Evolutionary conservation across 1,140 invertebrate species (phyloP).

Genomic region (Drosophila dunni): DNA sequence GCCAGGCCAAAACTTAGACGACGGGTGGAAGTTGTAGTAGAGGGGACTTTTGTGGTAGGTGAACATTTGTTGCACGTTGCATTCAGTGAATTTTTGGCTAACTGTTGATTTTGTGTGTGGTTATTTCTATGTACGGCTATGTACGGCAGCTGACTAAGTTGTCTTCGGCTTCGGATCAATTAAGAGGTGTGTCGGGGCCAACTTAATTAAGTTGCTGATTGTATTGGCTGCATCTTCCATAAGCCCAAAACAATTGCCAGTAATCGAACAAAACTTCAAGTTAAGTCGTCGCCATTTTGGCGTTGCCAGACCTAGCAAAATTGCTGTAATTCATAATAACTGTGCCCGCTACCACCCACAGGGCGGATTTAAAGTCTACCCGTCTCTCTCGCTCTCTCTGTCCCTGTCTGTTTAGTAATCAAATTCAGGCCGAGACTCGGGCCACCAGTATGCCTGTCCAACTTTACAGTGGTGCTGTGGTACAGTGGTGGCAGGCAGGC

Average conservation of each 20-base stretch:
- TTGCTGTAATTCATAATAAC: slow-evolving; percentile 81
- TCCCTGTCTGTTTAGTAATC: slow-evolving; percentile 38
- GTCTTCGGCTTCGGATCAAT: slow-evolving; percentile 49
- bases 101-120: slow-evolving; percentile 67
- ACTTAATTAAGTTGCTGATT: slow-evolving; percentile 65
- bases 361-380: slow-evolving; percentile 61
- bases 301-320: slow-evolving; percentile 48
- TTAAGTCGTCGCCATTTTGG: slow-evolving; percentile 52
- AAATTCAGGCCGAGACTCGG: slow-evolving; percentile 34
- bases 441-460: slow-evolving; percentile 51
- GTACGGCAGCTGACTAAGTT: slow-evolving; percentile 16
- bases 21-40: not conserved
- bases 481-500: slow-evolving; percentile 4
- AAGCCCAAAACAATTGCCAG: slow-evolving; percentile 52
- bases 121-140: slow-evolving; percentile 48
- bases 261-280: slow-evolving; percentile 45
- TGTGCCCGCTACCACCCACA: slow-evolving; percentile 77
- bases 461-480: slow-evolving; percentile 6
- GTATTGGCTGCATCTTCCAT: slow-evolving; percentile 56
- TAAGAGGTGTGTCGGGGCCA: slow-evolving; percentile 71
- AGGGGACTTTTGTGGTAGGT: not conserved
- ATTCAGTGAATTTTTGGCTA: slow-evolving; percentile 67
- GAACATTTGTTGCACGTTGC: slow-evolving; percentile 15
- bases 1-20: not conserved
- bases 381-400: not conserved